Evolutionary conservation across 2,797 vertebrate genomes (phyloP).

Genomic region (Catostomus latipinnis): DNA sequence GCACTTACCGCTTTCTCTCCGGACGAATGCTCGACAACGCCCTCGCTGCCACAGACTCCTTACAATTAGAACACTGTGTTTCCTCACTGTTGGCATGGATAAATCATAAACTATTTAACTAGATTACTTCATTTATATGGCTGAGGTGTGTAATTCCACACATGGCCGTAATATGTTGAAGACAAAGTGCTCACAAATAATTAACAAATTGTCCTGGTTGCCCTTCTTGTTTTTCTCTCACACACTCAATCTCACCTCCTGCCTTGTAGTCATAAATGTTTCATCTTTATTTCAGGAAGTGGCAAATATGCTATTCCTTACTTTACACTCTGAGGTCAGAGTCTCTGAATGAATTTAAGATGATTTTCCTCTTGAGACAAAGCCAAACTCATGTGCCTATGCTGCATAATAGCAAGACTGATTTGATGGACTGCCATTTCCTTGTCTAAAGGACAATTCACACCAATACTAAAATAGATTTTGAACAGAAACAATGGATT

Average conservation of each 20-base stretch:
- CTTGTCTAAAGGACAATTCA: not conserved
- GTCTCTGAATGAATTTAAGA: constrained; percentile 1
- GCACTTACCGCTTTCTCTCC: too few species aligned
- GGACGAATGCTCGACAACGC: too few species aligned
- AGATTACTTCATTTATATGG: constrained; percentile 20
- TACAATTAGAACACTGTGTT: too few species aligned
- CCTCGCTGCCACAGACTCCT: too few species aligned
- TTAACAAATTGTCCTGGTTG: constrained; percentile 20
- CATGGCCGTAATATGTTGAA: constrained; percentile 11
- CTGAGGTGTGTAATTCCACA: constrained; percentile 5
- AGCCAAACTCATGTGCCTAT: constrained; percentile 24
- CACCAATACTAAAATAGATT: too few species aligned
- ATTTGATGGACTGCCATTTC: too few species aligned
- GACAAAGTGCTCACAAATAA: constrained; percentile 43
- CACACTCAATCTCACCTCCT: constrained; percentile 32
- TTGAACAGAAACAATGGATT: too few species aligned
- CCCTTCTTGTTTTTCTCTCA: constrained; percentile 17
- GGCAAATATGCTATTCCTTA: constrained; percentile 21
- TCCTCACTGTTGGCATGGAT: not conserved
- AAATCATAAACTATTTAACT: constrained; percentile 30
- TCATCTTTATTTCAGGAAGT: constrained; percentile 39
- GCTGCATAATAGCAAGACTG: not conserved
- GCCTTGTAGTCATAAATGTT: constrained; percentile 47
- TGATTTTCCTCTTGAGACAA: constrained; percentile 7
- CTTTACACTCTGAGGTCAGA: constrained; percentile 22